A percentile compares a stretch with the other conserved stretches of the same genome.
phyloP scores from a whole-genome alignment of 1,140 invertebrate species.

The Bilobella aurantiaca region DNA sequence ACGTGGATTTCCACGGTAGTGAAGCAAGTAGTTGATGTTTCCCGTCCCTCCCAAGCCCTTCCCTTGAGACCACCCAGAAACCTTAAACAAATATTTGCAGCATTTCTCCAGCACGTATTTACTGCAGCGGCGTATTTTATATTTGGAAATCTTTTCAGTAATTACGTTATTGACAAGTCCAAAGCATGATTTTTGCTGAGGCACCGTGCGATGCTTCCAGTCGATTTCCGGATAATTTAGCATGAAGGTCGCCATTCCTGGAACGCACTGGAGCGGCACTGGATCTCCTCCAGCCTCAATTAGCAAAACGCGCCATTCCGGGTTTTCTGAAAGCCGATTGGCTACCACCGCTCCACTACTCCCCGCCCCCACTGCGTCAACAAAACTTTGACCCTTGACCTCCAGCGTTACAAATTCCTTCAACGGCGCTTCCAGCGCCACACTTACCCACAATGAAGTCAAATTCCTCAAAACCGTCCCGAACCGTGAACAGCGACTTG shows the following conservation, averaged over 20 bases:
- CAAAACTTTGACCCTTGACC: not conserved
- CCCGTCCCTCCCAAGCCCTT: conserved; percentile 21
- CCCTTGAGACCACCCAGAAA: conserved; percentile 21
- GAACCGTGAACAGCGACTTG: not conserved
- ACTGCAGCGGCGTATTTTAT: not conserved
- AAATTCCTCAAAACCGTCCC: not conserved
- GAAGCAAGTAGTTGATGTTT: conserved; percentile 16
- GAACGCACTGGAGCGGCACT: conserved; percentile 32
- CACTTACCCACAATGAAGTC: conserved; percentile 8
- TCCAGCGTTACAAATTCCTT: no score
- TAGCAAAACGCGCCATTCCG: conserved; percentile 34
- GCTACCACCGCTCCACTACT: conserved; percentile 22
- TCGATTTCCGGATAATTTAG: conserved; percentile 23
- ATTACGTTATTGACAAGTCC: conserved; percentile 7
- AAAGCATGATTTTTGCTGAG: conserved; percentile 19
- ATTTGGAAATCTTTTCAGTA: no score
- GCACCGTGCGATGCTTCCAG: conserved; percentile 27
- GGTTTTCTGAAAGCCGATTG: conserved; percentile 39
- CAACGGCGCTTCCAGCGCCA: not conserved
- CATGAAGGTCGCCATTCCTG: conserved; percentile 18
- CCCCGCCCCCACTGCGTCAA: conserved; percentile 25
- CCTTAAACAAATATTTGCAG: conserved; percentile 7
- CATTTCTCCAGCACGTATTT: not conserved
- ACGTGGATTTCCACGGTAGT: conserved; percentile 18
- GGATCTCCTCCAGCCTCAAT: conserved; percentile 30